Percentiles rank a stretch among this genome's conserved stretches.
These are phyloP conservation scores for Tricholauxania praeusta DNA, from an alignment of 2,888 invertebrate genomes.

Conservation along the genomic window DNA sequence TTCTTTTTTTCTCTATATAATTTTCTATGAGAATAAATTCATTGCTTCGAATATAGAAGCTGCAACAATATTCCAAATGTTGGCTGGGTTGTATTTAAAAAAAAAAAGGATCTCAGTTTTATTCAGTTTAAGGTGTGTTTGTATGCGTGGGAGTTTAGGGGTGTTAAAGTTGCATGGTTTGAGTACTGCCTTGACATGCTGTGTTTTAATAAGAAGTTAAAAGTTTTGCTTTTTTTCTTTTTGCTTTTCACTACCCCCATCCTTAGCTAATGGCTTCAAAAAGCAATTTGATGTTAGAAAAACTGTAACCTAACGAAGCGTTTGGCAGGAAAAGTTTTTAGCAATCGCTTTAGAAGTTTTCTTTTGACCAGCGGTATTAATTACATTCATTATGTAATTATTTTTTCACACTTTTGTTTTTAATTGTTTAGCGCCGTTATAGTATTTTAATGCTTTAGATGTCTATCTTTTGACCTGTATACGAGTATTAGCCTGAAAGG, in stretches of 20 bases:
- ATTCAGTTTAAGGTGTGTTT: too few species aligned
- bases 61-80: too few species aligned
- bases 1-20: too few species aligned
- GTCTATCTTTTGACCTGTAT: too few species aligned
- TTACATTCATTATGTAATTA: conserved; percentile 61
- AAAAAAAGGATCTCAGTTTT: too few species aligned
- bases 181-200: conserved; percentile 53
- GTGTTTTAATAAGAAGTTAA: conserved; percentile 42
- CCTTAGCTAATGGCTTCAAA: conserved; percentile 59
- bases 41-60: too few species aligned
- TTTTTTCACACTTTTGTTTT: conserved; percentile 53
- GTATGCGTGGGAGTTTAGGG: too few species aligned
- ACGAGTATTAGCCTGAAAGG: too few species aligned
- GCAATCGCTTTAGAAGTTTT: conserved; percentile 20
- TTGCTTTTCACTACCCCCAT: conserved; percentile 39
- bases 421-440: neutral
- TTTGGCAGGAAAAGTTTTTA: conserved; percentile 36
- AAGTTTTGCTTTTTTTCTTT: conserved; percentile 42
- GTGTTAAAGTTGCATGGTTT: conserved; percentile 7
- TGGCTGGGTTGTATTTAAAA: too few species aligned
- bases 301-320: conserved; percentile 26
- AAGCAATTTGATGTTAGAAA: conserved; percentile 58
- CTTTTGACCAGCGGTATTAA: conserved; percentile 48
- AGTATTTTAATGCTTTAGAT: too few species aligned
- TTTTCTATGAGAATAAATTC: too few species aligned